Evolutionary conservation across 2,888 invertebrate genomes (phyloP).

Genomic region (Thymelicus lineola): DNA sequence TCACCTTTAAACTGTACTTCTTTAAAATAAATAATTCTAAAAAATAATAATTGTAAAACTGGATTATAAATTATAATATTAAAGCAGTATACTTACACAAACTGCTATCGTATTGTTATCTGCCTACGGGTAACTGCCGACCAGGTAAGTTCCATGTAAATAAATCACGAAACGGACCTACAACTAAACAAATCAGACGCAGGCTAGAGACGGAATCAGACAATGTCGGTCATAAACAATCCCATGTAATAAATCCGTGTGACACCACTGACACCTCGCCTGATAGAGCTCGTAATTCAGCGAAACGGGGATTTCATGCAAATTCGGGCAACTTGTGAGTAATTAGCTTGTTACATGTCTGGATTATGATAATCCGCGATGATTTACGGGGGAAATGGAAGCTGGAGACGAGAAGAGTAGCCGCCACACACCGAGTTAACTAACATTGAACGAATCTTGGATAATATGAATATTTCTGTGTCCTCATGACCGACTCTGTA

Average conservation of each 20-base stretch:
- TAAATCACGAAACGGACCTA: slow-evolving; percentile 10
- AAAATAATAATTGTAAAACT: too few relatives aligned
- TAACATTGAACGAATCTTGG: neutral
- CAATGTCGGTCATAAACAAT: slow-evolving; percentile 48
- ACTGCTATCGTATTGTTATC: too few relatives aligned
- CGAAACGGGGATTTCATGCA: slow-evolving; percentile 57
- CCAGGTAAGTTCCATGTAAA: slow-evolving; percentile 4
- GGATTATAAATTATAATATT: too few relatives aligned
- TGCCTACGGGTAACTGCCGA: neutral
- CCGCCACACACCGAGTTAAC: neutral
- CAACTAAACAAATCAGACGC: slow-evolving; percentile 17
- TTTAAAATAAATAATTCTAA: too few relatives aligned
- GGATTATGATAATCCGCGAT: slow-evolving; percentile 36
- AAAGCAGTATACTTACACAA: too few relatives aligned
- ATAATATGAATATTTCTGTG: neutral
- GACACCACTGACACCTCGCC: slow-evolving; percentile 52
- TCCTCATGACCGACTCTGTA: neutral
- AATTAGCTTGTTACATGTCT: slow-evolving; percentile 37
- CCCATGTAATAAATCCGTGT: slow-evolving; percentile 51
- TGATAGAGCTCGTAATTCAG: slow-evolving; percentile 55
- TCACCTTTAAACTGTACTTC: too few relatives aligned
- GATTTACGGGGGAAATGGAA: slow-evolving; percentile 23
- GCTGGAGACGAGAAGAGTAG: slow-evolving; percentile 7
- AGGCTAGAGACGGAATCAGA: slow-evolving; percentile 38
- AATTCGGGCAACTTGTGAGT: slow-evolving; percentile 46